A percentile compares a stretch with the other conserved stretches of the same genome.
phyloP scores from a whole-genome alignment of 2,113 vertebrate genomes.

The Tinamus guttatus region DNA sequence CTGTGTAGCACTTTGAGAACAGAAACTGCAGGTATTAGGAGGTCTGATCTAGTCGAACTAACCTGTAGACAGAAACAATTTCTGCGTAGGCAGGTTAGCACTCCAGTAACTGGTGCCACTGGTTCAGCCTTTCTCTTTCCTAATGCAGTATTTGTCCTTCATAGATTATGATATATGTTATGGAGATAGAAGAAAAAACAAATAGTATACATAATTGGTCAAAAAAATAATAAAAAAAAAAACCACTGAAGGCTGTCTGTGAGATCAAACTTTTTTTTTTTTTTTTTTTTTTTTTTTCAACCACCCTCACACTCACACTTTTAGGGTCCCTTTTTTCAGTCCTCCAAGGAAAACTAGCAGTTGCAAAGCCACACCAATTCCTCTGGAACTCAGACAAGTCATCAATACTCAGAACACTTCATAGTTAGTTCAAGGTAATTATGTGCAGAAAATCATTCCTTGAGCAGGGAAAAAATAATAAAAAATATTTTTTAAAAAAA shows the following conservation, averaged over 20 bases:
- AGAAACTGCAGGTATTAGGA: neutral
- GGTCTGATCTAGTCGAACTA: neutral
- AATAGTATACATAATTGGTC: neutral
- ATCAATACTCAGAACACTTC: neutral
- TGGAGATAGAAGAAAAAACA: neutral
- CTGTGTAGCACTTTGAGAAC: neutral
- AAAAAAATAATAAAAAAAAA: neutral
- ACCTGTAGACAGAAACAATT: neutral
- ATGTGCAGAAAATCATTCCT: neutral
- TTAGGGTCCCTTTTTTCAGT: neutral
- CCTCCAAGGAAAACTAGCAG: neutral
- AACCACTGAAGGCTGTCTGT: neutral
- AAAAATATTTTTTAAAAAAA: too few relatives aligned
- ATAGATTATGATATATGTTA: neutral
- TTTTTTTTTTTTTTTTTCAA: neutral
- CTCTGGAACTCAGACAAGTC: neutral
- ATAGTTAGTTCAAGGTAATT: constrained; percentile 28
- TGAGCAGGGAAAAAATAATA: neutral
- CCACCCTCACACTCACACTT: too few relatives aligned
- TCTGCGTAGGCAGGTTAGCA: neutral
- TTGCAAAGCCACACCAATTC: neutral
- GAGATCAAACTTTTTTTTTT: neutral
- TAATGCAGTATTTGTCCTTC: neutral
- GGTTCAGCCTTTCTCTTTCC: neutral
- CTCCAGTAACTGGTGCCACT: neutral